phyloP scores from a whole-genome alignment of 2,888 invertebrate genomes.

The Podotricha telesiphe region DNA sequence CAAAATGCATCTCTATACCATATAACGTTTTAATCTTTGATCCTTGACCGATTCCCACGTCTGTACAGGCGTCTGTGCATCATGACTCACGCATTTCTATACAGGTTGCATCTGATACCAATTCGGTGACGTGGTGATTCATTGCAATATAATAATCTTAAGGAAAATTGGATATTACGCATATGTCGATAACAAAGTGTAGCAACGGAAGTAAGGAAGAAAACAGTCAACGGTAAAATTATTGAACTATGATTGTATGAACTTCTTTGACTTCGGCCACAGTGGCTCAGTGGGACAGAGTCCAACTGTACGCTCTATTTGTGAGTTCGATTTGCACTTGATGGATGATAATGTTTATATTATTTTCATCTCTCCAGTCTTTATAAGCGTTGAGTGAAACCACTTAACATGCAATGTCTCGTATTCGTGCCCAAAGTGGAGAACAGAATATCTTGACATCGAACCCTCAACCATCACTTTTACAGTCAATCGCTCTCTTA shows the following conservation, averaged over 20 bases:
- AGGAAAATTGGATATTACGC: slow-evolving; percentile 35
- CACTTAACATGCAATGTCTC: too few relatives aligned
- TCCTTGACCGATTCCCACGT: slow-evolving; percentile 45
- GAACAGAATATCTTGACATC: not conserved
- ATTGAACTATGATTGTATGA: too few relatives aligned
- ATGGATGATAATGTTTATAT: too few relatives aligned
- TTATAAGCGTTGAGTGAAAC: too few relatives aligned
- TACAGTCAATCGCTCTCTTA: not conserved
- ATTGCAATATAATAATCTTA: slow-evolving; percentile 20
- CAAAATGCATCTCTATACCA: not conserved
- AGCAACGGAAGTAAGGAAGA: slow-evolving; percentile 31
- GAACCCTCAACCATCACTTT: not conserved
- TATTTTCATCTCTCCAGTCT: too few relatives aligned
- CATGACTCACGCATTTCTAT: slow-evolving; percentile 54
- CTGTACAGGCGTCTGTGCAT: slow-evolving; percentile 42
- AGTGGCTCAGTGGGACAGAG: too few relatives aligned
- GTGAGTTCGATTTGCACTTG: too few relatives aligned
- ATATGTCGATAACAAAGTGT: slow-evolving; percentile 20
- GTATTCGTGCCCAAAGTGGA: too few relatives aligned
- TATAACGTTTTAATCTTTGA: slow-evolving; percentile 26
- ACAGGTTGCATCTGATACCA: slow-evolving; percentile 65
- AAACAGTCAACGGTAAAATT: not conserved
- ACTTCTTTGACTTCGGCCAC: too few relatives aligned
- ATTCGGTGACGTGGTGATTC: slow-evolving; percentile 50
- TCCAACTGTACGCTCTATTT: too few relatives aligned